Base-by-base conservation (phyloP, 2,797 vertebrate species). In the Sebastes jordani region DNA sequence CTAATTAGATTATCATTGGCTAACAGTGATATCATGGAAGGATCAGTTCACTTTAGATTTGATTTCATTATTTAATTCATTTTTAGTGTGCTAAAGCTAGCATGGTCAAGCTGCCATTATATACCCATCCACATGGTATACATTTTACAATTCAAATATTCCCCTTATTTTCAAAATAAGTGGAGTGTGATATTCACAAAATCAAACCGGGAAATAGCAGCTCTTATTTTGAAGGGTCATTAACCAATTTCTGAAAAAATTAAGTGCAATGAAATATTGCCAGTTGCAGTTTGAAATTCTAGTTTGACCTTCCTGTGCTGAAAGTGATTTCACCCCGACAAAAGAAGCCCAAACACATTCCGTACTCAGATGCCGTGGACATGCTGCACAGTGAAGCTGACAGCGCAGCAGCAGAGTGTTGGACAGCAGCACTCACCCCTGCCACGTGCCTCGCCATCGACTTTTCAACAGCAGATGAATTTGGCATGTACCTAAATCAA, bases 371-470 rank as follows among this genome's bases (percentile, higher is more conserved):
- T 34, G 32, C 36, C 7, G 7, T 22, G 10, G 36, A 14, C 32
- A 4, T 32, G 55, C 61, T 27, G 18, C 22, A 7, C 22, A 32
- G 13, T 55, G 49, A 46, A 11, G 46, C 60, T 11, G 22, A 23
- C n/a, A 8, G 62, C 5, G 25, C 66, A 71, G 67, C 66, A 56
- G 34, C 30, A 46, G 52, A 70, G 62, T 22, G 74, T 4, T 8
- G 60, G 18, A 54, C 38, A 70, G 76, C 80, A 73, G 76, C 87
- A 83, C 88, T 84, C 79, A 60, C 65, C 73, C 34, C 62, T 25
- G 89, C 89, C 91, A 92, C 88, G 89, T 95, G 94, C 77, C 30
- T 23, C 75, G 0, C 36, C 77, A 92, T 92, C 5, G 91, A 93
- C 84, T 71, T 86, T 82, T 87, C 71, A 61, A 66, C 89, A 83